Conservation (phyloP, 1,140 invertebrate species). For the Coptotermes formosanus region DNA sequence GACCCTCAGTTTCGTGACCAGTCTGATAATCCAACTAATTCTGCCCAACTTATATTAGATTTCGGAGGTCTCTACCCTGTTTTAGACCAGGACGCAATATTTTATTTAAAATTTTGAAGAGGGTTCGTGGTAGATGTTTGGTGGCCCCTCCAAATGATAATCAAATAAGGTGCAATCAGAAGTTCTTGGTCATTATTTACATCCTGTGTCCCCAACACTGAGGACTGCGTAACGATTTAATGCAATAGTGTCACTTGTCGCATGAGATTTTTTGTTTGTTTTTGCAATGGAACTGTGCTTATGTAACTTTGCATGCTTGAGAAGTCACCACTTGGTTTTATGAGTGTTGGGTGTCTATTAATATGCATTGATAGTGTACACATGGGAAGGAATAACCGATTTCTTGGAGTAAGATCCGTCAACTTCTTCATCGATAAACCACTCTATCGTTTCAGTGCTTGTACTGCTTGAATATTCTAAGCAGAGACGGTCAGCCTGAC, state of each 20-base stretch:
- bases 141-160: neutral
- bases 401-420: neutral
- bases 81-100: neutral
- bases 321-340: too few relatives aligned
- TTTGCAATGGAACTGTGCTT: neutral
- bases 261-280: neutral
- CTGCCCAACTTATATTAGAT: conserved; percentile 4
- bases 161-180: conserved; percentile 12
- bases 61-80: neutral
- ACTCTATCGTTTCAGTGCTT: neutral
- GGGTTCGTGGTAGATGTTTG: neutral
- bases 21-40: neutral
- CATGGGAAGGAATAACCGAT: too few relatives aligned
- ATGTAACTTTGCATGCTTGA: too few relatives aligned
- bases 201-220: too few relatives aligned
- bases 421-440: neutral
- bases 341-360: too few relatives aligned
- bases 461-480: neutral
- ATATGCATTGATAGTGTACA: too few relatives aligned
- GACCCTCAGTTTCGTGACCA: neutral
- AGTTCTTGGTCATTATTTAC: conserved; percentile 13
- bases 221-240: too few relatives aligned
- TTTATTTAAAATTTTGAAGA: conserved; percentile 8
- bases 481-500: neutral
- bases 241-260: neutral